These are phyloP conservation scores for Xenopus borealis DNA, from an alignment of 2,113 vertebrate species.

Conservation along the genomic window DNA sequence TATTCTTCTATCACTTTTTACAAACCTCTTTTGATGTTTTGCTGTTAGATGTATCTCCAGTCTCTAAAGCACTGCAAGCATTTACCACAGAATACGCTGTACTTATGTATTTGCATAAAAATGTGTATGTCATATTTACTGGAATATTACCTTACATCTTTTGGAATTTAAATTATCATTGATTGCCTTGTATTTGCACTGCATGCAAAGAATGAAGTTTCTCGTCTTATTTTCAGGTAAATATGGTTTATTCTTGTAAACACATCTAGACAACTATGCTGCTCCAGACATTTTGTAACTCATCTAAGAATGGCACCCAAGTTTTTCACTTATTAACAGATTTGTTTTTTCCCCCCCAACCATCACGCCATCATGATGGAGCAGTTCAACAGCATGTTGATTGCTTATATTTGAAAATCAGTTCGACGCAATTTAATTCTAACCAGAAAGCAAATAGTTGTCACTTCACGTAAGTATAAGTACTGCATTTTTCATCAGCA, in stretches of 20 bases:
- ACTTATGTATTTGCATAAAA: background rate
- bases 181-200: background rate
- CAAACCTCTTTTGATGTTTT: slow-evolving; percentile 17
- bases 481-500: slow-evolving; percentile 73
- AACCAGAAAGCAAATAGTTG: slow-evolving; percentile 57
- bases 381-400: slow-evolving; percentile 55
- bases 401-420: slow-evolving; percentile 57
- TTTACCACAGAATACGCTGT: background rate
- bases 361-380: slow-evolving; percentile 26
- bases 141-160: background rate
- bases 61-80: slow-evolving; percentile 1
- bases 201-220: background rate
- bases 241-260: background rate
- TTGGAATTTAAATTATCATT: too few species aligned
- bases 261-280: background rate
- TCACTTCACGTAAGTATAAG: slow-evolving; percentile 72
- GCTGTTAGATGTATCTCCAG: slow-evolving; percentile 3
- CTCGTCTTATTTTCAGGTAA: background rate
- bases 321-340: slow-evolving; percentile 1
- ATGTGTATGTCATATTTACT: background rate
- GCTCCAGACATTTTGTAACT: background rate
- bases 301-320: background rate
- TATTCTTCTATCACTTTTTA: slow-evolving; percentile 31
- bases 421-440: slow-evolving; percentile 51
- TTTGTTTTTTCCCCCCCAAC: slow-evolving; percentile 18